Evolutionary conservation across 2,888 invertebrate species (phyloP), one percentile per base, ranked within the genome.

Genomic region (Furcula furcula): DNA sequence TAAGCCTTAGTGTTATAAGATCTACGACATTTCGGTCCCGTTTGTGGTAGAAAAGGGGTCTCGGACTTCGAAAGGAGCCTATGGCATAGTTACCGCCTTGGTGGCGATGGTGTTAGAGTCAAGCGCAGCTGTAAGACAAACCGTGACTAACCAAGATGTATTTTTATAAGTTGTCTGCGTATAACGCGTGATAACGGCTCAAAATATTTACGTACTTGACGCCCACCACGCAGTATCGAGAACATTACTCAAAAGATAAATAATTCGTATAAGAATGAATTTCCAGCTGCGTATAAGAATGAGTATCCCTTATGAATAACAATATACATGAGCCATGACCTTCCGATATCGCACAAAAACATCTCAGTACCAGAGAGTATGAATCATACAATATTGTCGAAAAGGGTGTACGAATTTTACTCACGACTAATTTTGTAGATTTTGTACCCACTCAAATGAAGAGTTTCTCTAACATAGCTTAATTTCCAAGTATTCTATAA

Each of bases 161-260:
- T 80, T 82, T 82, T 77, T 65, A 72, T 76, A 76, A 75, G 65
- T 76, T 81, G 82, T 81, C 77, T 79, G 78, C 79, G 76, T 78
- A 81, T 80, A 76, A 73, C 60, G 82, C 76, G 67, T 72, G 79
- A 81, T 80, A 80, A 82, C 77, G 67, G 65, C 71, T 74, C 75
- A 62, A 82, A 86, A 85, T 84, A 85, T 76, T 69, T 68, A 75
- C 78, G 79, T 67, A 78, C 73, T 71, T 58, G 43, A 55, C 83
- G 72, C 85, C 83, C 79, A 79, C 81, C 58, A n/a, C 61, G 45
- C 55, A 54, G 67, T 61, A 76, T 76, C 70, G 57, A 76, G 69
- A 77, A 78, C 76, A 77, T 78, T 75, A 10, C 21, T 14, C 5
- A n/a, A 69, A 60, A 68, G 66, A 78, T 72, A 78, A 70, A 73